phyloP scores from a whole-genome alignment of 2,797 vertebrate species.

The Bryconaethiops microstoma region DNA sequence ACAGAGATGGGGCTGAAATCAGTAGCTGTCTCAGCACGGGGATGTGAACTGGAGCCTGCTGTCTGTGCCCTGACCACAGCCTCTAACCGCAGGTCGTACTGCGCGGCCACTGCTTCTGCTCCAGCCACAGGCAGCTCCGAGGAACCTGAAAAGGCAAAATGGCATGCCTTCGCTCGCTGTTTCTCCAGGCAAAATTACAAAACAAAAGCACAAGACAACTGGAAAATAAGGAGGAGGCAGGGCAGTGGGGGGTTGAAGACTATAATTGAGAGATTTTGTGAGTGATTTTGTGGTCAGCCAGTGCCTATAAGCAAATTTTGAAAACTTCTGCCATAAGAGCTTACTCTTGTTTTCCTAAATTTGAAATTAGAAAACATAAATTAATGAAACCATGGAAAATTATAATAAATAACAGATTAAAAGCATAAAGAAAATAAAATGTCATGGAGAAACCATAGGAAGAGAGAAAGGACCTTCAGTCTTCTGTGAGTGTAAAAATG shows the following conservation, averaged over 20 bases:
- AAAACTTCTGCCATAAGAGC: background rate
- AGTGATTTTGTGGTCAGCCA: background rate
- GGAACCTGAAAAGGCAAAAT: constrained; percentile 44
- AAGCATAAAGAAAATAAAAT: background rate
- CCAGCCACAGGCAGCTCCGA: constrained; percentile 43
- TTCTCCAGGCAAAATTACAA: constrained; percentile 46
- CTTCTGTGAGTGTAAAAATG: no score
- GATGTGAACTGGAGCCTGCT: constrained; percentile 54
- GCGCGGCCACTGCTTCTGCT: constrained; percentile 35
- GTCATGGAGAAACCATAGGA: no score
- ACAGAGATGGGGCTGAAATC: constrained; percentile 49
- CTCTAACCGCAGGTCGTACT: constrained; percentile 52
- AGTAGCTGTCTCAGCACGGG: constrained; percentile 54
- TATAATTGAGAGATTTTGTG: background rate
- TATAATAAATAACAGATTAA: background rate
- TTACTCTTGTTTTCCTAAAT: background rate
- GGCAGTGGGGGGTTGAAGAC: background rate
- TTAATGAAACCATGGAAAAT: background rate
- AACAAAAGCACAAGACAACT: constrained; percentile 39
- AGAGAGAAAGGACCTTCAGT: no score
- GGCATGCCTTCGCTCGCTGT: constrained; percentile 13
- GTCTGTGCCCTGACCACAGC: constrained; percentile 57
- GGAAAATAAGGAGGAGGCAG: background rate
- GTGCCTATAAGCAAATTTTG: background rate
- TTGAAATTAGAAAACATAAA: background rate